These are phyloP conservation scores for Chiloscyllium punctatum DNA, from an alignment of 2,797 vertebrate species.

Conservation along the genomic window DNA sequence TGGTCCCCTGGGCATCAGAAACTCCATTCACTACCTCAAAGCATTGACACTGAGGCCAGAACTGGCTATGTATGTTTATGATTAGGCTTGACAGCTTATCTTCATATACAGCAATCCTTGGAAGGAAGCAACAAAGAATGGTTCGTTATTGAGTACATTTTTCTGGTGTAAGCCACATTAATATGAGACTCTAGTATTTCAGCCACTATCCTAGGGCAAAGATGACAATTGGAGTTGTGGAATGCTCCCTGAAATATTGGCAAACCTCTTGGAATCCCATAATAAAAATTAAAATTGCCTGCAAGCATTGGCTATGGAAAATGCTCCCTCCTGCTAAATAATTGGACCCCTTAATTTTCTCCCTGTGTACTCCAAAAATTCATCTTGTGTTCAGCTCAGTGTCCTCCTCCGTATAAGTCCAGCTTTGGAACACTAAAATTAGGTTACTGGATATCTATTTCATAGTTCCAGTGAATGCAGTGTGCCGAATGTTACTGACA, in stretches of 20 bases:
- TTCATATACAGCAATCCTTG: neutral
- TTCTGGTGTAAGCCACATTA: neutral
- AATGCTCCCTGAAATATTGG: slow-evolving; percentile 14
- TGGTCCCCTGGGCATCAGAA: slow-evolving; percentile 46
- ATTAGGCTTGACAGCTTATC: slow-evolving; percentile 25
- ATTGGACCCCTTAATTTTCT: neutral
- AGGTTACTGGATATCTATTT: neutral
- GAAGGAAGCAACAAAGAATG: neutral
- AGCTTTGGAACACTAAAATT: neutral
- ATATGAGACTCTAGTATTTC: neutral
- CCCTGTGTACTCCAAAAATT: neutral
- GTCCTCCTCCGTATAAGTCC: neutral
- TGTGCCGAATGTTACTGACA: neutral
- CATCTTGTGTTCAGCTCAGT: neutral
- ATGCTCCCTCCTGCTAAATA: neutral
- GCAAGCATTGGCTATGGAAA: neutral
- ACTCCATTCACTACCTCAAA: slow-evolving; percentile 82
- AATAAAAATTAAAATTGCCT: neutral
- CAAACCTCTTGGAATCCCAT: neutral
- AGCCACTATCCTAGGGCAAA: neutral
- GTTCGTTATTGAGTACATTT: neutral
- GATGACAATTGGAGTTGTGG: neutral
- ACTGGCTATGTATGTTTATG: slow-evolving; percentile 63
- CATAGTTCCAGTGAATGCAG: neutral
- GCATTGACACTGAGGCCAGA: slow-evolving; percentile 74